These are phyloP conservation scores for Vandiemenella viatica DNA, from an alignment of 2,888 invertebrate species.

Conservation along the genomic window DNA sequence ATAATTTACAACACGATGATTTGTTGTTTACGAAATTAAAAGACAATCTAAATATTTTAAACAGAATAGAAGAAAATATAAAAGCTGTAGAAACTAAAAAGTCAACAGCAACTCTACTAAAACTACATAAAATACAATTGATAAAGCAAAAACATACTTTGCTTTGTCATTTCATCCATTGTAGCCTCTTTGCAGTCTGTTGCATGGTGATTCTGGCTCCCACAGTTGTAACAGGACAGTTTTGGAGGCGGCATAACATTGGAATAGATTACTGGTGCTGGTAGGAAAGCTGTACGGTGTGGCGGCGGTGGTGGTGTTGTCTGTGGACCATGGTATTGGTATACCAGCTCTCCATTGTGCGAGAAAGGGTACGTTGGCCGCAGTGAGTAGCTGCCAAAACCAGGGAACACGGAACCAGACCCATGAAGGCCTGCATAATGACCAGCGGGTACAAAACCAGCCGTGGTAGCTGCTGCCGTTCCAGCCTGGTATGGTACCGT, in stretches of 20 bases:
- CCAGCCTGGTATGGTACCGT: conserved; percentile 22
- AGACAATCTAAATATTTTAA: too few relatives aligned
- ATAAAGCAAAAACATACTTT: too few relatives aligned
- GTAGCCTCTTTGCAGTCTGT: conserved; percentile 79
- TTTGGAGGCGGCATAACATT: conserved; percentile 43
- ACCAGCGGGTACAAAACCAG: conserved; percentile 25
- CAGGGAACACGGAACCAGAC: conserved; percentile 18
- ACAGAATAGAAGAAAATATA: too few relatives aligned
- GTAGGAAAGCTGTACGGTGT: conserved; percentile 23
- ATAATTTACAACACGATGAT: too few relatives aligned
- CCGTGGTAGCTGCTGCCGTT: conserved; percentile 22
- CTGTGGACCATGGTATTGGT: conserved; percentile 18
- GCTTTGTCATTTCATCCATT: conserved; percentile 74
- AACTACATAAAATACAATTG: background rate
- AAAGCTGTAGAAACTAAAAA: background rate
- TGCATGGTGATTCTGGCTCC: conserved; percentile 66
- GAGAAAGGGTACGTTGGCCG: conserved; percentile 23
- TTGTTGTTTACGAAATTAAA: too few relatives aligned
- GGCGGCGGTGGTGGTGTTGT: conserved; percentile 26
- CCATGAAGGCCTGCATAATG: conserved; percentile 27
- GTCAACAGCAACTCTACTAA: background rate
- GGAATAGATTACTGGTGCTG: conserved; percentile 26
- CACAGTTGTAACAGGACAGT: conserved; percentile 84
- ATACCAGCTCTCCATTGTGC: conserved; percentile 19
- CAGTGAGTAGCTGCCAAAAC: conserved; percentile 19